A percentile compares a stretch with the other conserved stretches of the same genome.
Evolutionary conservation across 2,113 vertebrate species (phyloP).

Genomic region (Lophura nycthemera): DNA sequence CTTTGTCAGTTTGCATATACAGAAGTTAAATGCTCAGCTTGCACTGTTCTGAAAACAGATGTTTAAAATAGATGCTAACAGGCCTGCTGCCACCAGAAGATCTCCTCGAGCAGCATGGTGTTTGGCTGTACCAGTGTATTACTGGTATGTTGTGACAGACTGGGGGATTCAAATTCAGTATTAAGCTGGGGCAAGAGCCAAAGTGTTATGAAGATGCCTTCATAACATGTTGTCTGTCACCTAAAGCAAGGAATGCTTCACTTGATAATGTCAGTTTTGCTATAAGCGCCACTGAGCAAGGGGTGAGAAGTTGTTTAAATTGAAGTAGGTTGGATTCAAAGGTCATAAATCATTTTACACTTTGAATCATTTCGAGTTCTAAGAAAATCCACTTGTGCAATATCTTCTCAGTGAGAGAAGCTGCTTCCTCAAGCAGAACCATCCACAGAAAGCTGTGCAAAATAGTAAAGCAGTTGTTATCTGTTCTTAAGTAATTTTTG

Average conservation of each 20-base stretch:
- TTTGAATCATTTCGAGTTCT: not conserved
- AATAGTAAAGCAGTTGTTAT: not conserved
- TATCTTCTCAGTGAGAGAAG: not conserved
- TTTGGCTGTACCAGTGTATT: not conserved
- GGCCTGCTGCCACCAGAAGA: not conserved
- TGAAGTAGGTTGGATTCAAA: not conserved
- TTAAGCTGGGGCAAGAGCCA: not conserved
- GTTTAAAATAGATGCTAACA: not conserved
- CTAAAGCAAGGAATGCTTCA: not conserved
- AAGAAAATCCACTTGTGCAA: not conserved
- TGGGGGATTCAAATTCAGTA: not conserved
- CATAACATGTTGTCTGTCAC: not conserved
- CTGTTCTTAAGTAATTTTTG: not conserved
- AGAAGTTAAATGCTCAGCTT: not conserved
- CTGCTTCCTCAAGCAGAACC: not conserved
- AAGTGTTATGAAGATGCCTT: not conserved
- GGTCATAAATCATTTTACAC: not conserved
- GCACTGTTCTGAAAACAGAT: slow-evolving; percentile 2
- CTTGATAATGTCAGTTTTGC: not conserved
- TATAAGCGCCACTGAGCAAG: not conserved
- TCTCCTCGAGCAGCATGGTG: not conserved
- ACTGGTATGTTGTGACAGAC: not conserved
- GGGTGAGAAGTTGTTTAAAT: not conserved
- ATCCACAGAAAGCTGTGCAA: not conserved
- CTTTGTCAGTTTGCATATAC: not conserved